Base-by-base conservation (phyloP, 92 coral and sea anemone species). In the Phenganax subtilis region DNA sequence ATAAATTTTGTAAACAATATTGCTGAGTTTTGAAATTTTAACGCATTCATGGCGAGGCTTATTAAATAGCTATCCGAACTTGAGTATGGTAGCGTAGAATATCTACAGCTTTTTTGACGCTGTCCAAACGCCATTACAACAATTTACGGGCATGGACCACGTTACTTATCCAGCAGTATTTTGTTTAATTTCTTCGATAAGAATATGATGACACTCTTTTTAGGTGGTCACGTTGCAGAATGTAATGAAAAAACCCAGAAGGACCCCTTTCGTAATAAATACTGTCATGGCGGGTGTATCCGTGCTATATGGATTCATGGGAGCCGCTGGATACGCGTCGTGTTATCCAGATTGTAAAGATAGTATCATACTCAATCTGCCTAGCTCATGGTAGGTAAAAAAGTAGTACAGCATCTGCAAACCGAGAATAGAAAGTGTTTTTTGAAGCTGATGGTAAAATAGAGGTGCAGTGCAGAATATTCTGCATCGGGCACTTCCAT, bases 281-380 rank as follows among this genome's bases (percentile, higher is more conserved):
- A 68, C 29, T 25, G 73, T 68, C 10, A 30, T 68, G 73, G 73
- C 73, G 12, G 10, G 11, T 68, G 73, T 68, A n/a, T 30, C 73
- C 16, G 53, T 68, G 73, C 52, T 68, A 11, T 68, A 68, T 29
- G 73, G 51, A 30, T 10, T 68, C 31, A 29, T 68, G 73, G 73
- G 73, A 10, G 73, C 73, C 14, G 11, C 73, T 37, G 73, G 73
- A 37, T 68, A 30, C 47, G 52, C 73, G 53, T 29, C 73, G 31
- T 68, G 73, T 68, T 11, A 16, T 68, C 73, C 73, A 17, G 3
- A 68, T 1, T 68, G 73, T 37, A 11, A 30, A 20, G 73, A 68
- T 53, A 68, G 73, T 52, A 68, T 68, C 31, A 16, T 68, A 68
- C 73, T 68, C 14, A 68, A 68, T 68, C n/a, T 68, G 52, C 73